Base-by-base conservation (phyloP, 1,140 invertebrate genomes). In the Meloidogyne hapla region DNA sequence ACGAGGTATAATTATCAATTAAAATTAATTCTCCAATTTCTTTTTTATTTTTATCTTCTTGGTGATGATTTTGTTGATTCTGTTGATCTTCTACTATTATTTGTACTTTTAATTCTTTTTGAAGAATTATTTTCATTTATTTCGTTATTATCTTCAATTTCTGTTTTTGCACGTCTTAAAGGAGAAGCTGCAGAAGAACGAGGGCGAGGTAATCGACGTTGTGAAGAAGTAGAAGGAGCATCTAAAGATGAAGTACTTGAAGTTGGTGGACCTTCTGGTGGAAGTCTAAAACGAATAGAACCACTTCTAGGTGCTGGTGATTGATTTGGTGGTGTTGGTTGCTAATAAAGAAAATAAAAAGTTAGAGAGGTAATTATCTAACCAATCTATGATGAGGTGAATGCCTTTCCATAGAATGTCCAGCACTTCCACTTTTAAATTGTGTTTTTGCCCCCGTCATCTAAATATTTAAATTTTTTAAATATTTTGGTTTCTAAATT, bases 401-500 rank as follows among this genome's bases (percentile, higher is more conserved):
- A 21, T 28, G 12, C 33, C 64, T 73, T 38, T 73, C 71, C 12
- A 61, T 73, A 38, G 71, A 73, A 25, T 42, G 42, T 61, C 71
- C 71, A 61, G 71, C 56, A 63, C 71, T 73, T 61, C 71, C 56
- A 64, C 56, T 73, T 38, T 56, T 61, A 26, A 26, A 73, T 18
- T 73, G 71, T 61, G 26, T 38, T 40, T 73, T 73, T 4, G 71
- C 71, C 12, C 71, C 40, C 38, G 71, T 73, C 71, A 73, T 73
- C 71, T 73, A 25, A 69, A 28, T 21, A 40, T 40, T 21, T 13
- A 21, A n/a, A n/a, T n/a, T n/a, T 42, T 21, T 23, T 5, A 45
- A 38, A 9, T 62, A 33, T 68, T 26, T 33, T 12, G 15, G 63
- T 15, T 15, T 25, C 28, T 18, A 56, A 70, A 40, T 18, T 21